These are phyloP conservation scores for Enhydra lutris DNA, from an alignment of 2,113 vertebrate genomes.

Conservation along the genomic window DNA sequence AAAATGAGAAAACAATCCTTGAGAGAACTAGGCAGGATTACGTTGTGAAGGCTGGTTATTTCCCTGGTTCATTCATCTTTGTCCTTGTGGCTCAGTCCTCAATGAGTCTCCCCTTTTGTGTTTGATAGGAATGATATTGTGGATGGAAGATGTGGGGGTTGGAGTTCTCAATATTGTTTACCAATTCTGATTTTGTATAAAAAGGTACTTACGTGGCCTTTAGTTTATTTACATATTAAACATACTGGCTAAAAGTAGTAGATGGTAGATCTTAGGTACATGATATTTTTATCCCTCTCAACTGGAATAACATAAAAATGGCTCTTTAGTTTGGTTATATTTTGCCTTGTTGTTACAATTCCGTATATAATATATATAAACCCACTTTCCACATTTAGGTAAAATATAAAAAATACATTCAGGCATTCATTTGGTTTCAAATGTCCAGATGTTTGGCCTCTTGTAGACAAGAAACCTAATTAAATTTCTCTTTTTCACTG, in stretches of 20 bases:
- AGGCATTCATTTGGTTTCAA: slow-evolving; percentile 2
- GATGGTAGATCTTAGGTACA: not conserved
- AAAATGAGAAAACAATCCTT: slow-evolving; percentile 71
- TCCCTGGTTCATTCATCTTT: slow-evolving; percentile 41
- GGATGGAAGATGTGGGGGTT: not conserved
- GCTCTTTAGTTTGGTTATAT: slow-evolving; percentile 4
- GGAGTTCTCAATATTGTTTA: not conserved
- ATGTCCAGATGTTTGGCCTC: slow-evolving; percentile 40
- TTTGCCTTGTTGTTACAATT: not conserved
- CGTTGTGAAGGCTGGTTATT: slow-evolving; percentile 41
- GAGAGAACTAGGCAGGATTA: slow-evolving; percentile 48
- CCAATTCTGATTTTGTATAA: slow-evolving; percentile 4
- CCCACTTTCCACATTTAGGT: not conserved
- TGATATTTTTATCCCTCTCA: not conserved
- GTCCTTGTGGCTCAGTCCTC: not conserved
- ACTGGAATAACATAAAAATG: not conserved
- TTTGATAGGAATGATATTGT: not conserved
- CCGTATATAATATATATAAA: not conserved
- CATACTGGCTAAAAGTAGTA: not conserved
- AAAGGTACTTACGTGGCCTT: not conserved
- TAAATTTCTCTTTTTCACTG: slow-evolving; percentile 43
- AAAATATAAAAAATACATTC: slow-evolving; percentile 19
- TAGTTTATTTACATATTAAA: slow-evolving; percentile 13
- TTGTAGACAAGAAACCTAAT: slow-evolving; percentile 13
- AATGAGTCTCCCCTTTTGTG: not conserved